Conservation (phyloP, 2,888 invertebrate species). For the Branchinecta sandiegonensis region DNA sequence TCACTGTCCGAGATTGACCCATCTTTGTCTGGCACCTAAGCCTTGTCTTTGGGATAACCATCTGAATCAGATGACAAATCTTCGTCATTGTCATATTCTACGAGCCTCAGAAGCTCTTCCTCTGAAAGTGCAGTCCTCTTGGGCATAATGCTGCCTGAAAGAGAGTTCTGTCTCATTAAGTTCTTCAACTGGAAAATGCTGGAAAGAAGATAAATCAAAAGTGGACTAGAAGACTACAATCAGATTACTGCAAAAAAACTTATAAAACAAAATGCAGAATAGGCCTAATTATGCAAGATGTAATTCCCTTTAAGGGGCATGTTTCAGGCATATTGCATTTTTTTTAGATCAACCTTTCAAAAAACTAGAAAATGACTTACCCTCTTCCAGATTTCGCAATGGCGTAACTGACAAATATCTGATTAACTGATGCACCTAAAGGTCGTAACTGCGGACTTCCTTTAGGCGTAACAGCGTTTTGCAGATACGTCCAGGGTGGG, state of each 20-base stretch:
- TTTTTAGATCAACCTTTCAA: slow-evolving; percentile 14
- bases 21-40: background rate
- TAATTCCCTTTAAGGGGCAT: background rate
- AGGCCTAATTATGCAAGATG: slow-evolving; percentile 2
- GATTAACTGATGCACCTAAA: background rate
- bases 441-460: background rate
- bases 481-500: background rate
- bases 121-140: too few species aligned
- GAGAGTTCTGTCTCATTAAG: too few species aligned
- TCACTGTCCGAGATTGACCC: background rate
- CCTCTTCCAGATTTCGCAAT: background rate
- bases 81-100: background rate
- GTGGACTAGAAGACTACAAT: background rate
- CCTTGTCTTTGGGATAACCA: background rate
- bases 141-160: too few species aligned
- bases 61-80: slow-evolving; percentile 4
- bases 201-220: slow-evolving; percentile 9
- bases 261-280: slow-evolving; percentile 6
- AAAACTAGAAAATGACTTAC: background rate
- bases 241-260: background rate
- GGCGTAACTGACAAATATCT: background rate
- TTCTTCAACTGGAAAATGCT: background rate
- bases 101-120: background rate
- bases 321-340: background rate
- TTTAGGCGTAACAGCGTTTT: slow-evolving; percentile 8